A percentile compares a stretch with the other conserved stretches of the same genome.
Conservation (phyloP, 2,797 vertebrate genomes). For the Sebastes aleutianus region DNA sequence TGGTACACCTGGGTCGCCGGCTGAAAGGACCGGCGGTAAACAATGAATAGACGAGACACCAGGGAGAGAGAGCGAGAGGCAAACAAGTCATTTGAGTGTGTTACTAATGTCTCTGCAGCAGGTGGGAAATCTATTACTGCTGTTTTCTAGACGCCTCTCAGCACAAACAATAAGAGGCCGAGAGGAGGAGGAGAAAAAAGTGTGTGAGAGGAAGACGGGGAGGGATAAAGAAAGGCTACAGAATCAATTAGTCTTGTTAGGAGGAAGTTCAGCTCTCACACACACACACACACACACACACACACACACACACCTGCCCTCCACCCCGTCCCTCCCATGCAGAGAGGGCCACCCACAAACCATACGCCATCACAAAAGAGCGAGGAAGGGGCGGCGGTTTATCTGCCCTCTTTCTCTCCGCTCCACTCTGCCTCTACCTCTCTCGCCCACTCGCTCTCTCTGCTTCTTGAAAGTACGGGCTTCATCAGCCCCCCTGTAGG, state of each 20-base stretch:
- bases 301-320: slow-evolving; percentile 34
- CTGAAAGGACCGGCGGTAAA: slow-evolving; percentile 44
- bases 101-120: slow-evolving; percentile 67
- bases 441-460: slow-evolving; percentile 19
- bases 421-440: slow-evolving; percentile 29
- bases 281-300: slow-evolving; percentile 9
- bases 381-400: slow-evolving; percentile 10
- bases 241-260: slow-evolving; percentile 71
- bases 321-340: slow-evolving; percentile 22
- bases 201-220: slow-evolving; percentile 30
- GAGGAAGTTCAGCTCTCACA: slow-evolving; percentile 37
- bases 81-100: slow-evolving; percentile 56
- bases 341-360: slow-evolving; percentile 87
- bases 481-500: slow-evolving; percentile 85
- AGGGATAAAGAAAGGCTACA: slow-evolving; percentile 53
- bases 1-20: slow-evolving; percentile 27
- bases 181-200: neutral
- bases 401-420: slow-evolving; percentile 69
- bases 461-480: slow-evolving; percentile 82
- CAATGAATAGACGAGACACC: slow-evolving; percentile 17
- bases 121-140: slow-evolving; percentile 66
- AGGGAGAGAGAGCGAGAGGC: neutral
- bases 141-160: slow-evolving; percentile 54
- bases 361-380: slow-evolving; percentile 85
- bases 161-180: slow-evolving; percentile 47